phyloP scores from a whole-genome alignment of 2,113 vertebrate genomes.

The Zonotrichia leucophrys region DNA sequence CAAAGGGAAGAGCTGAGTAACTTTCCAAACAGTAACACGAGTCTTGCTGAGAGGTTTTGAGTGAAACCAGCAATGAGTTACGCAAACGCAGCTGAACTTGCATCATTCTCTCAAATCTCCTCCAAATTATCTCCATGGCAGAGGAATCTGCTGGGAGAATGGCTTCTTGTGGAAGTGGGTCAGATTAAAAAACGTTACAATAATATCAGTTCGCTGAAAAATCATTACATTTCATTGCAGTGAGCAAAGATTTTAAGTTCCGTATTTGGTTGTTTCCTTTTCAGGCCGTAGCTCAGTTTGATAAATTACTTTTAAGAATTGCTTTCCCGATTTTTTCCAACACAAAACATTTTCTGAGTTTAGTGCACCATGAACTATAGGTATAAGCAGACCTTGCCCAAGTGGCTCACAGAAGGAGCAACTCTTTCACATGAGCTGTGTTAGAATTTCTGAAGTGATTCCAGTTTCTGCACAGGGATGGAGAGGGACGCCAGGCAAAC shows the following conservation, averaged over 20 bases:
- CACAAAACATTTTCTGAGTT: slow-evolving; percentile 1
- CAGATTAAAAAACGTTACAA: slow-evolving; percentile 59
- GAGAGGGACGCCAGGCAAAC: neutral
- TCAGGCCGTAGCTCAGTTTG: slow-evolving; percentile 23
- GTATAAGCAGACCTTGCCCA: neutral
- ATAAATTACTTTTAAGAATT: slow-evolving; percentile 18
- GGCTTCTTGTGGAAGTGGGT: slow-evolving; percentile 30
- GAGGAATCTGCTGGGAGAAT: slow-evolving; percentile 73
- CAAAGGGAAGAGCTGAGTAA: slow-evolving; percentile 34
- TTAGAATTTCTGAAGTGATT: neutral
- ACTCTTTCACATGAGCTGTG: neutral
- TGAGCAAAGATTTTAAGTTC: slow-evolving; percentile 3
- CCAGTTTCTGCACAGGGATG: neutral
- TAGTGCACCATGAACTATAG: neutral
- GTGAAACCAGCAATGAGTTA: slow-evolving; percentile 86
- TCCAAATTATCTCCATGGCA: slow-evolving; percentile 89
- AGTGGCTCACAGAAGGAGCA: neutral
- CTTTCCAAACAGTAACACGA: slow-evolving; percentile 82
- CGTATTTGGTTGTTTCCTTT: neutral
- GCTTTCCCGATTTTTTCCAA: neutral
- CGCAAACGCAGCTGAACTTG: slow-evolving; percentile 90
- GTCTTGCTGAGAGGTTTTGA: slow-evolving; percentile 83
- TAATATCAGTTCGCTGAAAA: slow-evolving; percentile 67
- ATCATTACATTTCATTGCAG: slow-evolving; percentile 63
- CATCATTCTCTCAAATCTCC: slow-evolving; percentile 89